A percentile compares a stretch with the other conserved stretches of the same genome.
phyloP scores from a whole-genome alignment of 1,140 invertebrate genomes.

The Laupala kohalensis region DNA sequence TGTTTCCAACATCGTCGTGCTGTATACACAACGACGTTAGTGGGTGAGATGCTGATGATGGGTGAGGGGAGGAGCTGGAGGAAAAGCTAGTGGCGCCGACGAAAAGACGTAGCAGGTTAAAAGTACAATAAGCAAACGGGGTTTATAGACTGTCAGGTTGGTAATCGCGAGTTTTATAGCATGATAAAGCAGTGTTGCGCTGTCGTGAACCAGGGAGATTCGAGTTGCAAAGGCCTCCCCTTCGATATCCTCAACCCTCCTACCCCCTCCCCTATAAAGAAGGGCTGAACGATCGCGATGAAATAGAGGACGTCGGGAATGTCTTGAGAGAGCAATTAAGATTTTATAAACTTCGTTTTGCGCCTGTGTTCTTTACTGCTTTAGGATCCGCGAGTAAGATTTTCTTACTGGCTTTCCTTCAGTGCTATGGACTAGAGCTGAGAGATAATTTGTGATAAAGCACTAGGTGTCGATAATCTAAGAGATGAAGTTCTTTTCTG shows the following conservation, averaged over 20 bases:
- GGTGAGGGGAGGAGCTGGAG: not conserved
- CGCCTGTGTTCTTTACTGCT: not conserved
- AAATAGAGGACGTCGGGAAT: not conserved
- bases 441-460: not conserved
- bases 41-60: no score
- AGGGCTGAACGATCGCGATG: not conserved
- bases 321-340: not conserved
- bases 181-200: not conserved
- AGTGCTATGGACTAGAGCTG: not conserved
- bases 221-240: not conserved
- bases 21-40: not conserved
- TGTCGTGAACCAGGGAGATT: not conserved
- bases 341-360: not conserved
- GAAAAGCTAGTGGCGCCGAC: not conserved
- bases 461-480: not conserved
- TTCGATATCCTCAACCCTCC: no score
- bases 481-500: no score
- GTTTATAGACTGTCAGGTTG: not conserved
- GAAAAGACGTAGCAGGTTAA: not conserved
- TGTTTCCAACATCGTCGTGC: not conserved
- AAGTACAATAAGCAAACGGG: not conserved
- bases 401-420: not conserved
- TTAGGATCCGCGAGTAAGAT: not conserved
- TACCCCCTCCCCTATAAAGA: no score
- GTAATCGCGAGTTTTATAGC: not conserved